Conservation (phyloP, 2,888 invertebrate genomes). For the Luperina testacea region DNA sequence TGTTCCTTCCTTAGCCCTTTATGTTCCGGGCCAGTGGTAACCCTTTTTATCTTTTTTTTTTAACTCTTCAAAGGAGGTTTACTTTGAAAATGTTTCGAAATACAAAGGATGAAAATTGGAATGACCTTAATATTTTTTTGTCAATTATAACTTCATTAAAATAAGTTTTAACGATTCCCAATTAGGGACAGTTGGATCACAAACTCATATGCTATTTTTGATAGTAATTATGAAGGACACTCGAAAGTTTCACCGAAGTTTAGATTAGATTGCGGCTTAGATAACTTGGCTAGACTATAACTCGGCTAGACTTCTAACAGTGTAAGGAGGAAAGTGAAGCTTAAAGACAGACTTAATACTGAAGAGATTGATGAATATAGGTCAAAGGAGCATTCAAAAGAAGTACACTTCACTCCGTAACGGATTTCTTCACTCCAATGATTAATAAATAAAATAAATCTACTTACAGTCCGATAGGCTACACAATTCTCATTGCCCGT, state of each 20-base stretch:
- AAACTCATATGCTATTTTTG: conserved; percentile 6
- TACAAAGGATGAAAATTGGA: neutral
- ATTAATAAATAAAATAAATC: conserved; percentile 45
- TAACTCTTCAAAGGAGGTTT: conserved; percentile 13
- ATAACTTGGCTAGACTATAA: conserved; percentile 13
- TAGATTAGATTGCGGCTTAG: conserved; percentile 36
- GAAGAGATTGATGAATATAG: conserved; percentile 1
- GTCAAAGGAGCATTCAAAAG: conserved; percentile 1
- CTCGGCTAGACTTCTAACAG: conserved; percentile 11
- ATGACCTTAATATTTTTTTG: conserved; percentile 6
- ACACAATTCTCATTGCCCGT: conserved; percentile 34
- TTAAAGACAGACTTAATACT: neutral
- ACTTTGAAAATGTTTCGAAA: conserved; percentile 10
- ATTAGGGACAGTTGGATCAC: conserved; percentile 4
- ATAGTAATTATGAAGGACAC: conserved; percentile 21
- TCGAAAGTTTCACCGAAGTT: conserved; percentile 39
- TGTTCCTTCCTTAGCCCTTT: too few relatives aligned
- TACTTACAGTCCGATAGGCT: conserved; percentile 33
- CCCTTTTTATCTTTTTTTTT: too few relatives aligned
- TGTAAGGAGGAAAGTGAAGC: neutral
- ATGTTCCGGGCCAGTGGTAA: too few relatives aligned
- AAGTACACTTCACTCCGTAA: conserved; percentile 9
- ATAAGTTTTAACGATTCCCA: conserved; percentile 23
- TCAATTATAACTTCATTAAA: neutral
- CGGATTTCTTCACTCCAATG: conserved; percentile 17